Evolutionary conservation across 2,888 invertebrate species (phyloP).

Genomic region (Hemithea aestivaria): DNA sequence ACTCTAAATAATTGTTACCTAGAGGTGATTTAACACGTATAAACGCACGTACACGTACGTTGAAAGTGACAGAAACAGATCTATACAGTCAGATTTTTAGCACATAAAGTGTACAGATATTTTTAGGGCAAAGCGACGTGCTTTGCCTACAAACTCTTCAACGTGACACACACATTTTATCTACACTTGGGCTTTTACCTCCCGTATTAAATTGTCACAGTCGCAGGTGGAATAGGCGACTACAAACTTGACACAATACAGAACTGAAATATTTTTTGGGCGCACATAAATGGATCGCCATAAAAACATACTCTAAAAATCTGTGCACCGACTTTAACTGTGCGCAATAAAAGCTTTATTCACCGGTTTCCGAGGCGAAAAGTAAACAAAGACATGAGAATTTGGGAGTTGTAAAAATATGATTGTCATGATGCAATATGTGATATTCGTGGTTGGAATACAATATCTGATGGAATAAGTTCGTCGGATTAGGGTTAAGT

Average conservation of each 20-base stretch:
- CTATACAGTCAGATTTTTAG: too few relatives aligned
- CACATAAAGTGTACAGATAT: too few relatives aligned
- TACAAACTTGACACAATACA: conserved; percentile 28
- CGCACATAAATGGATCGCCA: conserved; percentile 33
- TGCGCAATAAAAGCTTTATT: conserved; percentile 17
- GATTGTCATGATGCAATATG: conserved; percentile 42
- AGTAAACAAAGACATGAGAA: conserved; percentile 22
- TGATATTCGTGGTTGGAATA: conserved; percentile 38
- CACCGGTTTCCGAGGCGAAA: conserved; percentile 4
- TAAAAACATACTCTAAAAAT: conserved; percentile 41
- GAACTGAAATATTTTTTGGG: conserved; percentile 28
- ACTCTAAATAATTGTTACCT: too few relatives aligned
- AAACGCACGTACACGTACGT: too few relatives aligned
- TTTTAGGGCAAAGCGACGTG: too few relatives aligned
- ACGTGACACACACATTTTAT: conserved; percentile 6
- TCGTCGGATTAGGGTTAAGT: conserved; percentile 23
- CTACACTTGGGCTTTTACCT: conserved; percentile 13
- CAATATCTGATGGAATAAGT: conserved; percentile 11
- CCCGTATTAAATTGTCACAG: conserved; percentile 20
- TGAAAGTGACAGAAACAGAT: too few relatives aligned
- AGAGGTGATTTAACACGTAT: too few relatives aligned
- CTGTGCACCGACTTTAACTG: conserved; percentile 15
- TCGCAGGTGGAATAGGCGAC: conserved; percentile 13
- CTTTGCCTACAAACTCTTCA: too few relatives aligned
- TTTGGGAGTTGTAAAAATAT: conserved; percentile 40